phyloP scores from a whole-genome alignment of 2,888 invertebrate species.

The Nysson spinosus region DNA sequence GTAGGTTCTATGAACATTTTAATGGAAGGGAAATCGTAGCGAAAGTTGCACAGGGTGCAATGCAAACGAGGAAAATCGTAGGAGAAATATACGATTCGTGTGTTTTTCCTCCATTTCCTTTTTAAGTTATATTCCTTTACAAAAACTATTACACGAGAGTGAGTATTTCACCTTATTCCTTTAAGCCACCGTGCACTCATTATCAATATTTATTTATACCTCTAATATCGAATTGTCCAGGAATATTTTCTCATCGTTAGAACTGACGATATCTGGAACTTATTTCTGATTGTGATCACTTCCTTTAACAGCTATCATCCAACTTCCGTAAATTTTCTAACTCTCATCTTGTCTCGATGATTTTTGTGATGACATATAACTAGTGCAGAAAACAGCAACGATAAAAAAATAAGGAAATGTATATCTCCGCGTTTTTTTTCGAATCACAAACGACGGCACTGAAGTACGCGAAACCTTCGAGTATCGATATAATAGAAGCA shows the following conservation, averaged over 20 bases:
- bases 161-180: too few relatives aligned
- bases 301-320: too few relatives aligned
- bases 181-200: too few relatives aligned
- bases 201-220: too few relatives aligned
- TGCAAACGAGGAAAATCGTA: not conserved
- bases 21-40: not conserved
- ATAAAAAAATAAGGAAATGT: not conserved
- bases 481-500: not conserved
- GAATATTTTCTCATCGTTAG: too few relatives aligned
- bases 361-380: slow-evolving; percentile 26
- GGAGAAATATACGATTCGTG: not conserved
- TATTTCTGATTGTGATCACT: too few relatives aligned
- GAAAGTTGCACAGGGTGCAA: not conserved
- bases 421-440: not conserved
- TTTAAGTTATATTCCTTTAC: too few relatives aligned
- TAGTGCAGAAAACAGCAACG: slow-evolving; percentile 17
- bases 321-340: not conserved
- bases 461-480: not conserved
- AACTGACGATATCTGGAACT: too few relatives aligned
- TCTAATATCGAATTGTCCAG: too few relatives aligned
- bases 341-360: not conserved
- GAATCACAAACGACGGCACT: not conserved
- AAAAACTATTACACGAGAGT: too few relatives aligned
- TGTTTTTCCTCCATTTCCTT: too few relatives aligned
- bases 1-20: not conserved